These are phyloP conservation scores for Callospermophilus lateralis DNA, from an alignment of 2,113 vertebrate species.

Conservation along the genomic window DNA sequence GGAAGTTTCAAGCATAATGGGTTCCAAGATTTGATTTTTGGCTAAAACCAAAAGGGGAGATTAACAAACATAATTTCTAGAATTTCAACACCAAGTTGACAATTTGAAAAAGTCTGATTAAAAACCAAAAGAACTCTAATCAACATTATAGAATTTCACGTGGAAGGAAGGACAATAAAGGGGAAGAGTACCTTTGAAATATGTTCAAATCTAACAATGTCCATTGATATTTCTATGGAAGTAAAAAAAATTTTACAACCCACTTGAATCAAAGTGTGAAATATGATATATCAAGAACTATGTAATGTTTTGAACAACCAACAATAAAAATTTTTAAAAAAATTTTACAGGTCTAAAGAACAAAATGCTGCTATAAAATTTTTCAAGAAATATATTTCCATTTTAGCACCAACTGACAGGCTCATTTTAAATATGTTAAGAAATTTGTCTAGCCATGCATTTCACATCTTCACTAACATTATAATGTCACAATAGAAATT, in stretches of 20 bases:
- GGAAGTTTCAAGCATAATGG: background rate
- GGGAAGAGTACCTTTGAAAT: background rate
- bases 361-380: slow-evolving; percentile 4
- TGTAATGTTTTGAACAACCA: too few relatives aligned
- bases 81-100: background rate
- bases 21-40: slow-evolving; percentile 38
- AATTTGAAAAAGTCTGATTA: slow-evolving; percentile 34
- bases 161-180: background rate
- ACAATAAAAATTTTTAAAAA: too few relatives aligned
- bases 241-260: too few relatives aligned
- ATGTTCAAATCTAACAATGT: slow-evolving; percentile 14
- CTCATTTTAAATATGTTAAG: slow-evolving; percentile 17
- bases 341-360: background rate
- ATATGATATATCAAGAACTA: too few relatives aligned
- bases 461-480: slow-evolving; percentile 35
- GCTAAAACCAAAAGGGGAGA: slow-evolving; percentile 29
- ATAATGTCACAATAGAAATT: slow-evolving; percentile 7
- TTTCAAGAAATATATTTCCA: slow-evolving; percentile 22
- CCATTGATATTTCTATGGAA: slow-evolving; percentile 19
- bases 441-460: background rate
- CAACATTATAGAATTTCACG: slow-evolving; percentile 26
- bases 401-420: background rate
- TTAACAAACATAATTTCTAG: slow-evolving; percentile 40
- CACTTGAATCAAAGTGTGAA: too few relatives aligned
- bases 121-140: background rate